A percentile compares a stretch with the other conserved stretches of the same genome.
Conservation (phyloP, 2,888 invertebrate species). For the Machimus rusticus region DNA sequence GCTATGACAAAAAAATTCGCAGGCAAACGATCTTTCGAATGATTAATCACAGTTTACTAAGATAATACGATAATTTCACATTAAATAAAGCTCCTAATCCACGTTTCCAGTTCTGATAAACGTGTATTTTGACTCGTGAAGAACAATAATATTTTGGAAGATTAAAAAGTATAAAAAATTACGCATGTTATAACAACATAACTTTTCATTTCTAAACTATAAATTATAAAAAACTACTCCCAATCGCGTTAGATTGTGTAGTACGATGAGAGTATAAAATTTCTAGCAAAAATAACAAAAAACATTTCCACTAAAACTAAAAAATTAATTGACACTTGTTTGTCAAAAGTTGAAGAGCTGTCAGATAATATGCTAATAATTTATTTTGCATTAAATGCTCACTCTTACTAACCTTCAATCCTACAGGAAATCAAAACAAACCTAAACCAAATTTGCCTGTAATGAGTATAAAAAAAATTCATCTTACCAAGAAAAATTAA, state of each 20-base stretch:
- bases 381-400: background rate
- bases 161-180: too few species aligned
- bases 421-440: background rate
- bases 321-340: background rate
- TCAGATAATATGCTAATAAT: background rate
- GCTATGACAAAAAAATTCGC: background rate
- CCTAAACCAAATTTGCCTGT: background rate
- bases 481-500: background rate
- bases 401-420: background rate
- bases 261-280: background rate
- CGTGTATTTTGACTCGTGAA: background rate
- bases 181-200: background rate
- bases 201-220: background rate
- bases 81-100: too few species aligned
- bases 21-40: background rate
- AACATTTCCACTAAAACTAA: background rate
- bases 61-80: background rate
- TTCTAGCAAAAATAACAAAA: background rate
- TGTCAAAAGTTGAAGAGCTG: background rate
- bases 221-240: background rate
- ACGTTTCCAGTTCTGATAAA: background rate
- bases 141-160: background rate
- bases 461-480: background rate
- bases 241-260: background rate
- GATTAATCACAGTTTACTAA: background rate